Evolutionary conservation across 2,888 invertebrate species (phyloP).

Genomic region (Tenthredo distinguenda): DNA sequence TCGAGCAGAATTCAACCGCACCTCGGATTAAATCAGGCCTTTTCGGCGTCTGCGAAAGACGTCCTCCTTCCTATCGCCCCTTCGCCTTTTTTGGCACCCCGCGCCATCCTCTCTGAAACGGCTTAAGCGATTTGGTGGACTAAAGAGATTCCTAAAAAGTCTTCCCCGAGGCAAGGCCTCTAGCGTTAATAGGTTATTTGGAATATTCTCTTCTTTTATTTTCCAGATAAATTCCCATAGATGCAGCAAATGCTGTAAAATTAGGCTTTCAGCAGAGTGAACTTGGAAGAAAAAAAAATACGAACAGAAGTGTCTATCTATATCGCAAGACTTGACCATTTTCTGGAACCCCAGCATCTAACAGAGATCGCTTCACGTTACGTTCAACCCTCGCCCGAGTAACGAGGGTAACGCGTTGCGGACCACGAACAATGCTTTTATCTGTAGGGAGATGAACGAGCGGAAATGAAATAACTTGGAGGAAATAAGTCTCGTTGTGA

Average conservation of each 20-base stretch:
- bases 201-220: slow-evolving; percentile 13
- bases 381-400: neutral
- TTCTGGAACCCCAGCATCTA: neutral
- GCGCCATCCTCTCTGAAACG: slow-evolving; percentile 40
- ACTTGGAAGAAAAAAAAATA: neutral
- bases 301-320: neutral
- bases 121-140: slow-evolving; percentile 48
- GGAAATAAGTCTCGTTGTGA: slow-evolving; percentile 44
- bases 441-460: slow-evolving; percentile 33
- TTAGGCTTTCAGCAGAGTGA: neutral
- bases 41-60: slow-evolving; percentile 45
- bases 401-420: slow-evolving; percentile 14
- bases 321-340: neutral
- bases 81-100: slow-evolving; percentile 19
- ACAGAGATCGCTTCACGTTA: slow-evolving; percentile 1
- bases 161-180: slow-evolving; percentile 9
- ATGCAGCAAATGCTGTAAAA: neutral
- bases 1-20: slow-evolving; percentile 45
- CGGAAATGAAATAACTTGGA: slow-evolving; percentile 51
- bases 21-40: slow-evolving; percentile 45
- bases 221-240: neutral
- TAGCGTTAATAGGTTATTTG: slow-evolving; percentile 44
- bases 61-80: slow-evolving; percentile 38
- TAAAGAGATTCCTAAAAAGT: slow-evolving; percentile 37
- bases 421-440: slow-evolving; percentile 45